Evolutionary conservation across 2,888 invertebrate genomes (phyloP).

Genomic region (Drosophila paracracens): DNA sequence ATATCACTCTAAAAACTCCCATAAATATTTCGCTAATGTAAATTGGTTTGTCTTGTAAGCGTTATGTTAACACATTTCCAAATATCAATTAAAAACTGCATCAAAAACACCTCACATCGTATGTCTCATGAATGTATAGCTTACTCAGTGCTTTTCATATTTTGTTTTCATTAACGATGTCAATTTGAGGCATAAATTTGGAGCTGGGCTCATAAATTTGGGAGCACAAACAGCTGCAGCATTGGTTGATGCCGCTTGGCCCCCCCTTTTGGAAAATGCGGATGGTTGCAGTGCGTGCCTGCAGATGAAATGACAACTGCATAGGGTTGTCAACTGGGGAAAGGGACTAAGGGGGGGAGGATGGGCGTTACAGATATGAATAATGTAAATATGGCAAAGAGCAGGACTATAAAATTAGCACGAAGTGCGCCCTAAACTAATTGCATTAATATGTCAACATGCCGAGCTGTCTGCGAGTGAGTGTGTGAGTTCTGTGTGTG

Average conservation of each 20-base stretch:
- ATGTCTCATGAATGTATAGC: neutral
- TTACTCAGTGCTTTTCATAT: slow-evolving; percentile 19
- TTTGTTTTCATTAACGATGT: slow-evolving; percentile 48
- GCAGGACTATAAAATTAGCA: slow-evolving; percentile 74
- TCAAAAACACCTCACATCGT: neutral
- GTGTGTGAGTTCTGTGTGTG: slow-evolving; percentile 16
- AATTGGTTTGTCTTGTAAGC: neutral
- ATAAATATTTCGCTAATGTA: neutral
- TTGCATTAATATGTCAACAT: slow-evolving; percentile 81
- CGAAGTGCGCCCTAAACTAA: slow-evolving; percentile 68
- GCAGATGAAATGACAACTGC: slow-evolving; percentile 34
- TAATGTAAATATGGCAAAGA: slow-evolving; percentile 57
- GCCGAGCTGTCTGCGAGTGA: slow-evolving; percentile 38
- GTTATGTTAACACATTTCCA: neutral
- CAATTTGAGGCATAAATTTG: slow-evolving; percentile 35
- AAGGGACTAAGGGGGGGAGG: neutral
- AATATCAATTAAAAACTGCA: neutral
- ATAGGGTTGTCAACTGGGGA: slow-evolving; percentile 1
- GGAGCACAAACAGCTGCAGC: slow-evolving; percentile 44
- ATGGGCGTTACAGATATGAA: slow-evolving; percentile 56
- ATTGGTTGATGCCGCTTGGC: neutral
- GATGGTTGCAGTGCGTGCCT: slow-evolving; percentile 23
- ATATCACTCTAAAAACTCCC: neutral
- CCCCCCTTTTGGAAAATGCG: neutral
- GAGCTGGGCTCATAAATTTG: slow-evolving; percentile 50